Evolutionary conservation across 1,140 invertebrate species (phyloP).

Genomic region (Patella vulgata): DNA sequence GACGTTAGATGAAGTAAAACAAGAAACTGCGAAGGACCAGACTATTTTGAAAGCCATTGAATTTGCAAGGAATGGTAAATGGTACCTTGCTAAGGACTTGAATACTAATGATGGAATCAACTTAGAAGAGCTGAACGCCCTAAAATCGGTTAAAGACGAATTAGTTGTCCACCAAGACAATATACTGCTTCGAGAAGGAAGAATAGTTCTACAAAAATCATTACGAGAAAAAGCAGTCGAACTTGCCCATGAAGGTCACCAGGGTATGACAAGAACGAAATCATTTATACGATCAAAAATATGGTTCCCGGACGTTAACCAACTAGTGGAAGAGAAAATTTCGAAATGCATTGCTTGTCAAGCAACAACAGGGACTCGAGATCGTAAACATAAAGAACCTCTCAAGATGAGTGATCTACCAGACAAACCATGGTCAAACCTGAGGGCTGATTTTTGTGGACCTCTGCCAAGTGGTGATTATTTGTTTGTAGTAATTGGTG

Average conservation of each 20-base stretch:
- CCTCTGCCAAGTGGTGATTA: constrained; percentile 27
- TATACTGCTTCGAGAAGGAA: too few relatives aligned
- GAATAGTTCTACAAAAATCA: background rate
- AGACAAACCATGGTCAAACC: constrained; percentile 3
- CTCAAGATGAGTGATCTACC: background rate
- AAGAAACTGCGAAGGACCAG: too few relatives aligned
- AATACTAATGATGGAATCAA: too few relatives aligned
- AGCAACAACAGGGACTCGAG: background rate
- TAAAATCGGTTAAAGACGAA: too few relatives aligned
- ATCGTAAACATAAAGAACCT: background rate
- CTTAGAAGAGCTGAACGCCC: too few relatives aligned
- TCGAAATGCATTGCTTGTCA: background rate
- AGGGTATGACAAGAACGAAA: background rate
- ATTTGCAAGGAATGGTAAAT: too few relatives aligned
- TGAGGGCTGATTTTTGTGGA: constrained; percentile 14
- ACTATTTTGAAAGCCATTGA: too few relatives aligned
- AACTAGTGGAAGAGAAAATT: constrained; percentile 8
- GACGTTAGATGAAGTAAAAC: constrained; percentile 25
- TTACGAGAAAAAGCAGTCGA: background rate
- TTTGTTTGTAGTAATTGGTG: constrained; percentile 34
- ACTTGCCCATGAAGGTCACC: constrained; percentile 3
- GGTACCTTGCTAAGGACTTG: too few relatives aligned
- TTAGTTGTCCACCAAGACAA: too few relatives aligned
- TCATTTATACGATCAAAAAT: constrained; percentile 5
- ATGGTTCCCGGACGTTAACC: constrained; percentile 10